A percentile compares a stretch with the other conserved stretches of the same genome.
Evolutionary conservation across 2,797 vertebrate genomes (phyloP).

Genomic region (Prionace glauca): DNA sequence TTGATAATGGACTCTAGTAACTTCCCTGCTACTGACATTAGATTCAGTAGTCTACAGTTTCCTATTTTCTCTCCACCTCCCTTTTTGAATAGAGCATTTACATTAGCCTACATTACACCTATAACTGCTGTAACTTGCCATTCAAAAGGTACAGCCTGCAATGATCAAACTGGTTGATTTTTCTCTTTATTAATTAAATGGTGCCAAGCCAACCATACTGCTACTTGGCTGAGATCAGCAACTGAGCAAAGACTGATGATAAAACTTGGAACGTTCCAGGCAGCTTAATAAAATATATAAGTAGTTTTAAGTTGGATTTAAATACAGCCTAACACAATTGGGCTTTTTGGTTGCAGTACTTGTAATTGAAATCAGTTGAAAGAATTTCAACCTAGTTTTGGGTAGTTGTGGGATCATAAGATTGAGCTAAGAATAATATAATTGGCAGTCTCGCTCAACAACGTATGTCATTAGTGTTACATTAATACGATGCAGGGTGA

Average conservation of each 20-base stretch:
- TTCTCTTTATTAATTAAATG: neutral
- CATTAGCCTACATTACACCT: neutral
- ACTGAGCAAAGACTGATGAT: neutral
- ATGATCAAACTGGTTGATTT: too few species aligned
- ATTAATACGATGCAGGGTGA: neutral
- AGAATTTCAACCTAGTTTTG: neutral
- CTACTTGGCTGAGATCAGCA: neutral
- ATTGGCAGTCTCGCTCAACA: neutral
- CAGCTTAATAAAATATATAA: neutral
- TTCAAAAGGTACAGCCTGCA: neutral
- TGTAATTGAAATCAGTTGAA: neutral
- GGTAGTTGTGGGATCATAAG: neutral
- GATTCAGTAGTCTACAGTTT: too few species aligned
- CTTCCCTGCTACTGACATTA: too few species aligned
- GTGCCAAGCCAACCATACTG: neutral
- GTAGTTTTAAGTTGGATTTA: neutral
- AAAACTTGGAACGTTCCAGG: neutral
- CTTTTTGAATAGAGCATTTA: too few species aligned
- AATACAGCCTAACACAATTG: neutral
- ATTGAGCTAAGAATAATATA: neutral
- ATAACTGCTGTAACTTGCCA: neutral
- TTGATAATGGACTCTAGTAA: too few species aligned
- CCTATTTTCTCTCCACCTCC: too few species aligned
- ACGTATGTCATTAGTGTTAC: neutral
- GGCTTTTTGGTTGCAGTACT: neutral